Conservation (phyloP, 2,113 vertebrate genomes). For the Oryzias curvinotus region DNA sequence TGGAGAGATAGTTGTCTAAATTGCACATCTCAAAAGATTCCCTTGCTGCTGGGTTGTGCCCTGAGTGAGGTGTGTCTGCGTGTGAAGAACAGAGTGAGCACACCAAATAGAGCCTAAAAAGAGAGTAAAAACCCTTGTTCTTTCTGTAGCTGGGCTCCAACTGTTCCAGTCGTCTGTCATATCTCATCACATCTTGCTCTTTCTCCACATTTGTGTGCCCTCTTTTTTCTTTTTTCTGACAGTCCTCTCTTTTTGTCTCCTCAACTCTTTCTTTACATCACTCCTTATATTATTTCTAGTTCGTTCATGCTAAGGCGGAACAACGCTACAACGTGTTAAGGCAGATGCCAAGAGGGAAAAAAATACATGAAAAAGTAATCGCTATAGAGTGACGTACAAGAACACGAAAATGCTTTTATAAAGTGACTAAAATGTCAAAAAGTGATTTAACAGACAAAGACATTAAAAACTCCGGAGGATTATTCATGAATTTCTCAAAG, state of each 20-base stretch:
- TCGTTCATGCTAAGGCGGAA: constrained; percentile 19
- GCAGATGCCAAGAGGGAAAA: constrained; percentile 1
- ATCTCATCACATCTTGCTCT: constrained; percentile 41
- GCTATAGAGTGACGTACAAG: constrained; percentile 5
- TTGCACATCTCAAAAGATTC: constrained; percentile 9
- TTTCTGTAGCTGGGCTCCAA: constrained; percentile 41
- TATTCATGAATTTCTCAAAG: constrained; percentile 8
- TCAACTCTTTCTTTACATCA: neutral
- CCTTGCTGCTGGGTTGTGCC: constrained; percentile 36
- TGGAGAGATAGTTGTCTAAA: too few relatives aligned
- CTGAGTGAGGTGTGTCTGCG: constrained; percentile 32
- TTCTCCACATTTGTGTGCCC: constrained; percentile 11
- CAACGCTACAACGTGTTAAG: constrained; percentile 22
- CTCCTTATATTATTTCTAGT: constrained; percentile 3
- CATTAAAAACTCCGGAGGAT: neutral
- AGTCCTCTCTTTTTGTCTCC: constrained; percentile 2
- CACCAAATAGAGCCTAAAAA: constrained; percentile 43
- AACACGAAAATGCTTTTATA: constrained; percentile 65
- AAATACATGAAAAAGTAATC: constrained; percentile 11
- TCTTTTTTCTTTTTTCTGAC: constrained; percentile 4
- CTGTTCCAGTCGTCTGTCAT: constrained; percentile 57
- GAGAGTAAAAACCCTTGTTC: constrained; percentile 63
- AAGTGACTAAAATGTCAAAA: constrained; percentile 29
- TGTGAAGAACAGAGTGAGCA: constrained; percentile 45
- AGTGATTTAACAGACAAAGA: constrained; percentile 21